Evolutionary conservation across 2,113 vertebrate species (phyloP).

Genomic region (Anguilla japonica): DNA sequence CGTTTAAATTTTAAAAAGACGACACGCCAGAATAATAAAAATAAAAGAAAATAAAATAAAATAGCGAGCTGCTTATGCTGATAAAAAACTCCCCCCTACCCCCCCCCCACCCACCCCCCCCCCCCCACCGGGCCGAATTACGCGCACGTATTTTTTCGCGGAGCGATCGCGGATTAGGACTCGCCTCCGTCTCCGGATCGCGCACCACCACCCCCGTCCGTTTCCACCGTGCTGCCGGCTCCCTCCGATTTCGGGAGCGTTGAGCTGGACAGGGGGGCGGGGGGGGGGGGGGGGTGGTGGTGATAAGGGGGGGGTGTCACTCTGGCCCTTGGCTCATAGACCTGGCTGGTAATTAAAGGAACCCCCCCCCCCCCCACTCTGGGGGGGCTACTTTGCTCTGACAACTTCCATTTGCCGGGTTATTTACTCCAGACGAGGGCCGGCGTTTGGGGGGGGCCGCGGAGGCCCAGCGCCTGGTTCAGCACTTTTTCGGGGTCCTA

Average conservation of each 20-base stretch:
- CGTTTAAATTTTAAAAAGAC: constrained; percentile 53
- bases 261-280: constrained; percentile 26
- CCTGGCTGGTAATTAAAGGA: constrained; percentile 66
- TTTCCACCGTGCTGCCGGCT: background rate
- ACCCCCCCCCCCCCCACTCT: constrained; percentile 23
- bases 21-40: constrained; percentile 43
- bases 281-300: background rate
- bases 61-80: constrained; percentile 65
- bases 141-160: constrained; percentile 45
- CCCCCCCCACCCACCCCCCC: too few species aligned
- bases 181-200: background rate
- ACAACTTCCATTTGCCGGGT: constrained; percentile 56
- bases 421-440: constrained; percentile 43
- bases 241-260: constrained; percentile 35
- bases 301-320: background rate
- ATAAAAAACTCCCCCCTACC: constrained; percentile 56
- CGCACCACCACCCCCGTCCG: background rate
- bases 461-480: constrained; percentile 37
- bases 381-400: constrained; percentile 36
- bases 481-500: constrained; percentile 39
- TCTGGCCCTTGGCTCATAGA: constrained; percentile 22
- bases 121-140: too few species aligned
- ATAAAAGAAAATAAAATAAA: background rate
- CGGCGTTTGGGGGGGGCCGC: constrained; percentile 29
- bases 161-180: constrained; percentile 33